Evolutionary conservation across 2,888 invertebrate genomes (phyloP).

Genomic region (Xestia sexstrigata): DNA sequence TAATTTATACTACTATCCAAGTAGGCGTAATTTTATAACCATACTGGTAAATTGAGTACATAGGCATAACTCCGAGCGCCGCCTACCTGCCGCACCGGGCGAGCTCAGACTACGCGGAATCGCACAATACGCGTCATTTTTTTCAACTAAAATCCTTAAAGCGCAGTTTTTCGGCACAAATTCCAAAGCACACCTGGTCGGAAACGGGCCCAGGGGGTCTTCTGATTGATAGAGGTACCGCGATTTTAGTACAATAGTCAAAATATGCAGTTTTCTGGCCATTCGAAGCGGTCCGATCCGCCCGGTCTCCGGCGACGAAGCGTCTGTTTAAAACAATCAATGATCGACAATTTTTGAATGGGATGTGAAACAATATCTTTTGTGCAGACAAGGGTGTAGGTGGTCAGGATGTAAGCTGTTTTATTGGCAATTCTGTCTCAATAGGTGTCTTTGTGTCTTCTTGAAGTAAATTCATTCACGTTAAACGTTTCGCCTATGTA

Average conservation of each 20-base stretch:
- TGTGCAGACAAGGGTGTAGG: conserved; percentile 74
- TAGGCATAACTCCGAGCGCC: conserved; percentile 55
- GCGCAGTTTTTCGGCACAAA: conserved; percentile 88
- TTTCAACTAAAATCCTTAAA: conserved; percentile 82
- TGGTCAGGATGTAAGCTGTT: conserved; percentile 84
- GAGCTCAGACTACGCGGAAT: conserved; percentile 84
- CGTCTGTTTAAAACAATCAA: conserved; percentile 90
- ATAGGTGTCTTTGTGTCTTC: conserved; percentile 49
- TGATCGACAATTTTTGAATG: conserved; percentile 88
- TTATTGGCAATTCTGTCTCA: conserved; percentile 72
- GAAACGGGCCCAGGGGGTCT: conserved; percentile 89
- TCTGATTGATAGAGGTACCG: conserved; percentile 88
- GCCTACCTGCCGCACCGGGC: conserved; percentile 81
- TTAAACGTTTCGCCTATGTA: conserved; percentile 11
- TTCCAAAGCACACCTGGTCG: conserved; percentile 90
- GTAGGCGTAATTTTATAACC: conserved; percentile 66
- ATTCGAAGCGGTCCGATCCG: conserved; percentile 70
- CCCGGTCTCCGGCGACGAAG: conserved; percentile 83
- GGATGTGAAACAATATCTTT: conserved; percentile 85
- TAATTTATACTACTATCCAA: conserved; percentile 10
- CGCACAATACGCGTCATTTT: conserved; percentile 85
- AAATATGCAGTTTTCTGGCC: conserved; percentile 79
- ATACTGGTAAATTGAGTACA: conserved; percentile 70
- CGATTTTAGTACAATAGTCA: conserved; percentile 80
- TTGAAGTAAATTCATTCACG: conserved; percentile 53